These are phyloP conservation scores for Pseudopodoces humilis DNA, from an alignment of 2,113 vertebrate genomes.

Conservation along the genomic window DNA sequence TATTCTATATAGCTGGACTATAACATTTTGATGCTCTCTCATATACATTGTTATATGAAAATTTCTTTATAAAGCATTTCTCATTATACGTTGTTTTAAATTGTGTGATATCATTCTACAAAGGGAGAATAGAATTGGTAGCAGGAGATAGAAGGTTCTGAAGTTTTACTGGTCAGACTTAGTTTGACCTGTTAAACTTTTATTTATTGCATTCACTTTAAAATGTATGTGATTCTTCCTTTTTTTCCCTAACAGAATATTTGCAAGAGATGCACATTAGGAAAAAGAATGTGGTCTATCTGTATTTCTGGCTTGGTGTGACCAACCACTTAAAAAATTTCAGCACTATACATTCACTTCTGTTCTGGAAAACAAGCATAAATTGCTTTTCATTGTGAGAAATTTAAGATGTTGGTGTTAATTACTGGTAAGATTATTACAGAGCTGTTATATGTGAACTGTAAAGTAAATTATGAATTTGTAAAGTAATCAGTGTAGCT, in stretches of 20 bases:
- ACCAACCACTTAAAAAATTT: neutral
- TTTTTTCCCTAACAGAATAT: neutral
- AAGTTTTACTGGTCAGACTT: neutral
- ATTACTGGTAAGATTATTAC: neutral
- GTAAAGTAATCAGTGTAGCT: neutral
- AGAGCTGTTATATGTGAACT: neutral
- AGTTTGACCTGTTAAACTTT: neutral
- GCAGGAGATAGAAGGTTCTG: neutral
- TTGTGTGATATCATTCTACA: neutral
- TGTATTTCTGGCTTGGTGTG: neutral
- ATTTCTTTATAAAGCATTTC: neutral
- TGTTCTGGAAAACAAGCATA: neutral
- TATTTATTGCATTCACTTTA: neutral
- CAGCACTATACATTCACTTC: neutral
- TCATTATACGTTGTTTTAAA: neutral
- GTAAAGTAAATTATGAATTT: neutral
- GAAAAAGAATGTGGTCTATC: neutral
- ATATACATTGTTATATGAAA: neutral
- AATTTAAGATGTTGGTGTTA: neutral
- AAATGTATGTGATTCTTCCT: neutral
- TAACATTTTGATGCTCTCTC: neutral
- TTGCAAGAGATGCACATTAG: neutral
- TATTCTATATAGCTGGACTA: too few relatives aligned
- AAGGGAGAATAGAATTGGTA: neutral
- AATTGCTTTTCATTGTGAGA: neutral